Conservation (phyloP, 1,140 invertebrate genomes). For the Drosophila funebris region DNA sequence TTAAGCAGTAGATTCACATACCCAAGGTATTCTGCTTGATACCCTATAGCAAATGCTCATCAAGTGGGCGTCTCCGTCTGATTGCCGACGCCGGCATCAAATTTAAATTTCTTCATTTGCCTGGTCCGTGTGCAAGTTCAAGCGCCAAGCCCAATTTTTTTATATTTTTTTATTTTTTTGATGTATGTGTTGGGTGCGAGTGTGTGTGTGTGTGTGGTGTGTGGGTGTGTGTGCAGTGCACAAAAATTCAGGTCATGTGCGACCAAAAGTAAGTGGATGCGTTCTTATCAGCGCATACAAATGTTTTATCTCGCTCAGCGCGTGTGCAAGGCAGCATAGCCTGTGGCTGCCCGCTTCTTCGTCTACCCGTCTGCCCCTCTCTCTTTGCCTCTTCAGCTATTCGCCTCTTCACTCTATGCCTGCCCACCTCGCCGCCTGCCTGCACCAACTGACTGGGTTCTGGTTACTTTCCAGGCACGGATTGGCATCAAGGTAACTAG, state of each 20-base stretch:
- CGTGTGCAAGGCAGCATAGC: conserved; percentile 60
- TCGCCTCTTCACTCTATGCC: not conserved
- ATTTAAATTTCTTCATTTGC: conserved; percentile 81
- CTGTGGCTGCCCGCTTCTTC: not conserved
- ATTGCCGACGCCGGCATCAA: conserved; percentile 61
- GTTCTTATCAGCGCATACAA: conserved; percentile 81
- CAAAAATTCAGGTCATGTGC: conserved; percentile 77
- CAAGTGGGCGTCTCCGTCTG: conserved; percentile 44
- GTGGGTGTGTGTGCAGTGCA: conserved; percentile 14
- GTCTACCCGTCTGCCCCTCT: not conserved
- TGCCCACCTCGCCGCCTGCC: not conserved
- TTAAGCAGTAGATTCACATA: too few relatives aligned
- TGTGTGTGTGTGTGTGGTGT: not conserved
- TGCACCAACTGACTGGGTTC: not conserved
- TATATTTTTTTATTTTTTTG: conserved; percentile 17
- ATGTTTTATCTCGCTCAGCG: conserved; percentile 76
- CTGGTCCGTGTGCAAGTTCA: conserved; percentile 62
- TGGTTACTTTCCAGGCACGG: conserved; percentile 28
- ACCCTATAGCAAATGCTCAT: not conserved
- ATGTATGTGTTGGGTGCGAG: conserved; percentile 8
- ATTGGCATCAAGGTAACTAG: not conserved
- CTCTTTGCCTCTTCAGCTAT: not conserved
- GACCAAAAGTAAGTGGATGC: conserved; percentile 81
- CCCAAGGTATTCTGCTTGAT: not conserved
- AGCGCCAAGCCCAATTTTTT: conserved; percentile 53